Evolutionary conservation across 2,113 vertebrate species (phyloP), one percentile per base, ranked within the genome.

Genomic region (Willisornis vidua): DNA sequence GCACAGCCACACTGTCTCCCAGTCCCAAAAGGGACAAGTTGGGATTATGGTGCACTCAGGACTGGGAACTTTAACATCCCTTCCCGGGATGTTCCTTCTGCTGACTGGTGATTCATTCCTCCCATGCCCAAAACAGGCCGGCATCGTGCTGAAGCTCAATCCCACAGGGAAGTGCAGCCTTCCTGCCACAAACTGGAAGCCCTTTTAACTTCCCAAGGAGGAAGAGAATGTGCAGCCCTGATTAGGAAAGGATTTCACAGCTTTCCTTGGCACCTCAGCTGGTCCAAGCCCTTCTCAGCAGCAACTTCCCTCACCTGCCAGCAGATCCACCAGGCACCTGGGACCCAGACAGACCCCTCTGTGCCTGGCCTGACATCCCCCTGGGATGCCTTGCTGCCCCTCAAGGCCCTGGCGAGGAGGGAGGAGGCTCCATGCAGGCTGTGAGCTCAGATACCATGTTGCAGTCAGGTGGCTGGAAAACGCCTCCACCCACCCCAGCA

Each of bases 211-310:
- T 89, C 68, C 72, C 76, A 57, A 90, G 65, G 94, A 94, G 93
- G 96, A 94, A 96, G 39, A 91, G 87, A 46, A n/a, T 89, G 85
- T 49, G 62, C 87, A 85, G 93, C 52, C 8, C 66, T 75, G 90
- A 91, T 93, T 95, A 95, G 81, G 35, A 75, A 74, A 91, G 77
- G 72, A 52, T 75, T 63, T 79, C 14, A 33, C 48, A 73, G 78
- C 85, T 96, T 96, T 67, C 85, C 90, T 91, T 96, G 90, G 93
- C 93, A 92, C 51, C 51, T 73, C 10, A 11, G 55, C 77, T 19
- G 28, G 4, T 49, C 52, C 12, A 8, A 89, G 49, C 71, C 54
- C 49, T 90, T 82, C 85, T 92, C 55, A 74, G 33, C 62, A 14
- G 10, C 37, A n/a, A 58, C 59, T 66, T 61, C 65, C 51, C 19